These are phyloP conservation scores for Tupaia tana DNA, from an alignment of 2,113 vertebrate species.

Conservation along the genomic window DNA sequence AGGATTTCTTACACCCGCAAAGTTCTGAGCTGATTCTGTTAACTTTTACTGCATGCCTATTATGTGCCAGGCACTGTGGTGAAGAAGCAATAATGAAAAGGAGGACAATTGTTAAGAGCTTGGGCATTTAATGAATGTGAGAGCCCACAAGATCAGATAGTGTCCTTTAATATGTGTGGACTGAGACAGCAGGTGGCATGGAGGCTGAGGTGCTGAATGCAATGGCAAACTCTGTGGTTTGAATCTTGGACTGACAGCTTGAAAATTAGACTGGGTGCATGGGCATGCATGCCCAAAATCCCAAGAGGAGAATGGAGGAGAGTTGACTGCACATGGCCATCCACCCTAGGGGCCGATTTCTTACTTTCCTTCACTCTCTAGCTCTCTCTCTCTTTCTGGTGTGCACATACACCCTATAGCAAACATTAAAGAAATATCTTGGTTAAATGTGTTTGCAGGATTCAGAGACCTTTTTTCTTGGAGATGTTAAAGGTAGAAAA, in stretches of 20 bases:
- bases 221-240: too few species aligned
- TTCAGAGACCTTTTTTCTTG: conserved; percentile 17
- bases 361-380: too few species aligned
- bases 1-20: background rate
- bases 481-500: background rate
- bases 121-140: background rate
- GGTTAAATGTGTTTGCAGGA: background rate
- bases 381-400: too few species aligned
- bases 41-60: background rate
- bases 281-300: too few species aligned
- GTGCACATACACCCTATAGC: too few species aligned
- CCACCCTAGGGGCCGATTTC: too few species aligned
- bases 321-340: too few species aligned
- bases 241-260: too few species aligned
- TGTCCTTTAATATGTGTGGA: background rate
- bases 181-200: too few species aligned
- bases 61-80: background rate
- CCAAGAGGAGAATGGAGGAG: too few species aligned
- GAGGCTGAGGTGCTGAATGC: too few species aligned
- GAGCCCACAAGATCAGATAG: background rate
- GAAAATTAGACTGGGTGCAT: too few species aligned
- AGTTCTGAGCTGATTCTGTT: background rate
- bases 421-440: background rate
- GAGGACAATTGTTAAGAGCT: background rate
- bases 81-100: background rate